Evolutionary conservation across 2,113 vertebrate species (phyloP).

Genomic region (Odobenus rosmarus): DNA sequence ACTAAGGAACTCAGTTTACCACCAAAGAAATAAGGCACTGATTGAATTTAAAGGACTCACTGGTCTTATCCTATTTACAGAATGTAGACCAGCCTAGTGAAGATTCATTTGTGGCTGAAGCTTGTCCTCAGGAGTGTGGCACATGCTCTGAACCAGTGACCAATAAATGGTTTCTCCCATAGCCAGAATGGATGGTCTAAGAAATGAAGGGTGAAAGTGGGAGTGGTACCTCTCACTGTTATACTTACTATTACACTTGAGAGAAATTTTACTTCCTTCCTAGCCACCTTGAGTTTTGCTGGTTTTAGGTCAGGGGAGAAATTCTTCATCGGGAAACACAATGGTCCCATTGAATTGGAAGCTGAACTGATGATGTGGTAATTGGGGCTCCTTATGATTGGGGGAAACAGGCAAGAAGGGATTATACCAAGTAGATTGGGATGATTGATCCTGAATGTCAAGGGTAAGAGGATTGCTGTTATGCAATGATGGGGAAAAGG

Average conservation of each 20-base stretch:
- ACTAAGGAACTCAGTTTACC: background rate
- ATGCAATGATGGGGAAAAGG: background rate
- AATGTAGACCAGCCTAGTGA: background rate
- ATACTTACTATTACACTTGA: background rate
- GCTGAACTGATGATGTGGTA: background rate
- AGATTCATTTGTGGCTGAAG: background rate
- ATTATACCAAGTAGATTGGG: background rate
- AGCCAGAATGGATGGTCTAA: background rate
- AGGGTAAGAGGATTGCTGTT: background rate
- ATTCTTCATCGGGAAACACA: background rate
- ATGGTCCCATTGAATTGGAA: background rate
- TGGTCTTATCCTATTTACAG: background rate
- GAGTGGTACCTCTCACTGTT: background rate
- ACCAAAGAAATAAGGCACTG: background rate
- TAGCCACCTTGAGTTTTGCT: background rate
- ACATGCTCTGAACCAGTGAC: background rate
- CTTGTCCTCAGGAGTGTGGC: background rate
- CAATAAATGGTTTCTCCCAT: background rate
- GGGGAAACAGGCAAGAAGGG: background rate
- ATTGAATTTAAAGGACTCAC: background rate
- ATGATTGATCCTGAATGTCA: background rate
- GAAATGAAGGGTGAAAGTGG: background rate
- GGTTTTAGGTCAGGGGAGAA: background rate
- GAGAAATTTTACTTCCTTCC: background rate
- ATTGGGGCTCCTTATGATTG: background rate